A percentile compares a stretch with the other conserved stretches of the same genome.
Conservation (phyloP, 2,888 invertebrate genomes). For the Lucinisca nassula region DNA sequence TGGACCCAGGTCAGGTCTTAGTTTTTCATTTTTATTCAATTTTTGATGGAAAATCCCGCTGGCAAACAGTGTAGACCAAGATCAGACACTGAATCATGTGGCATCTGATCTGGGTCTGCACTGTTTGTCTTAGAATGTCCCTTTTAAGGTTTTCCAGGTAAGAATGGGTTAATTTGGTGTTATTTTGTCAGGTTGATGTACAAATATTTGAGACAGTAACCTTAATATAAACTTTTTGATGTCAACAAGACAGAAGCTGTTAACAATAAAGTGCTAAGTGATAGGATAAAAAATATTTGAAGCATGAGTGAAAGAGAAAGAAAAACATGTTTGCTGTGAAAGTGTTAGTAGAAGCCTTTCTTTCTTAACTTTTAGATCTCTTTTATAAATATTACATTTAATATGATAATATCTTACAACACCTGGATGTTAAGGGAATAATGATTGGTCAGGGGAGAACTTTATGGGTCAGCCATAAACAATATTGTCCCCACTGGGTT, state of each 20-base stretch:
- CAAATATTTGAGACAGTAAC: not conserved
- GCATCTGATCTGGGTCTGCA: too few relatives aligned
- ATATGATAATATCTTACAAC: constrained; percentile 4
- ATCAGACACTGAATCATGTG: too few relatives aligned
- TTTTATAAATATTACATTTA: constrained; percentile 5
- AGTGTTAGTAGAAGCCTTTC: not conserved
- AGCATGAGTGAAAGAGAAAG: not conserved
- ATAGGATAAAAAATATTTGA: not conserved
- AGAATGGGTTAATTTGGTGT: too few relatives aligned
- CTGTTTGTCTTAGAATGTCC: too few relatives aligned
- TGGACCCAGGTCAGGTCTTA: too few relatives aligned
- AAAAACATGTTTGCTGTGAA: not conserved
- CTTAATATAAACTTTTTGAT: not conserved
- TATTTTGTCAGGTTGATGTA: not conserved
- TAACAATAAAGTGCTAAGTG: not conserved
- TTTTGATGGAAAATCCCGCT: too few relatives aligned
- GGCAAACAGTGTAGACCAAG: too few relatives aligned
- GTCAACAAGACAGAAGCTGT: not conserved
- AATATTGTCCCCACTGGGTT: constrained; percentile 11
- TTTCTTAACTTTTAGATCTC: not conserved
- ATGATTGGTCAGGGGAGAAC: not conserved
- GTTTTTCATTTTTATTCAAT: too few relatives aligned
- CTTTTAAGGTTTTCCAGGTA: too few relatives aligned
- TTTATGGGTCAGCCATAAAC: constrained; percentile 8
- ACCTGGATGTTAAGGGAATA: not conserved